Base-by-base conservation (phyloP, 2,113 vertebrate species). In the Meriones unguiculatus region DNA sequence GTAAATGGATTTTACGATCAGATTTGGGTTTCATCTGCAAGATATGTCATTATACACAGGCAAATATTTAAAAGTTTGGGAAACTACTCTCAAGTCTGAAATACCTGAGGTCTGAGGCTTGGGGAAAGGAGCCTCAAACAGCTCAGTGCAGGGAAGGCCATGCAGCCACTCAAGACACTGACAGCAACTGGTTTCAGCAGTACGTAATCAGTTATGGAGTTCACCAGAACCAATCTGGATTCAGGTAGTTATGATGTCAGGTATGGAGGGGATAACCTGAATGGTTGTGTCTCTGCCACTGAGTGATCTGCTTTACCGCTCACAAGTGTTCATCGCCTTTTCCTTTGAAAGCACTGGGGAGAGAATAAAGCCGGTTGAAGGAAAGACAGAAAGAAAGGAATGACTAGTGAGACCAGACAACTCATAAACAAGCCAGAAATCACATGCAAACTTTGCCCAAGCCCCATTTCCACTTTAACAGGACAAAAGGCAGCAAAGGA, bases 201-300 rank as follows among this genome's bases (percentile, higher is more conserved):
- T n/a, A 72, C 52, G 30, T 6, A 73, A 64, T 38, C 41, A 54
- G 50, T 52, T 82, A 18, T 28, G n/a, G 67, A 80, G 64, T 59
- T 80, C 50, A 86, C 38, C 73, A 89, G 88, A 94, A 84, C 4
- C 57, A 46, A 92, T n/a, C 50, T 84, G 69, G 73, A 91, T 52
- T 82, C 57, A 38, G 62, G 28, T 72, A 65, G 25, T 75, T 76
- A 93, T 81, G 20, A 18, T 11, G 20, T 69, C 73, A n/a, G 30
- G 25, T 73, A 81, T 24, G 24, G 69, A 95, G 25, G 18, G 35
- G 11, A 15, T 14, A 72, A 54, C 35, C 59, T 54, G 0, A 9
- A 25, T 14, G 38, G 64, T 57, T 67, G 89, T 87, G 52, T 91
- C 72, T 89, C 62, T 17, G 46, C 50, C 41, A 35, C 9, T 73